Percentiles rank a stretch among this genome's conserved stretches.
These are phyloP conservation scores for Heliconius eleuchia DNA, from an alignment of 1,140 invertebrate species.

Conservation along the genomic window DNA sequence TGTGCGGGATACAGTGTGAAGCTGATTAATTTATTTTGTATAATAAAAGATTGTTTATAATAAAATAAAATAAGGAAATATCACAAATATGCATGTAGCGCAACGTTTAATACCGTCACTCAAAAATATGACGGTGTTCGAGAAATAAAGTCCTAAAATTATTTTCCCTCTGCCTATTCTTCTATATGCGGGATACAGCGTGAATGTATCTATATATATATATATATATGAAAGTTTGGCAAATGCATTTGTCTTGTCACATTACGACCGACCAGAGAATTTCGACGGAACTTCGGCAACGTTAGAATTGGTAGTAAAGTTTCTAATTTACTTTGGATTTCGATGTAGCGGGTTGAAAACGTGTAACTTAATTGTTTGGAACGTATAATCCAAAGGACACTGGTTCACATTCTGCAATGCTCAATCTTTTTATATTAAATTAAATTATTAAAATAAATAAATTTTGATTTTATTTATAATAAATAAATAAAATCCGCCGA, in stretches of 20 bases:
- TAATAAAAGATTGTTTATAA: not conserved
- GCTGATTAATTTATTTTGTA: too few relatives aligned
- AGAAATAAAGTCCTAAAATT: not conserved
- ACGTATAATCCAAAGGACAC: too few relatives aligned
- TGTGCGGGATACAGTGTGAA: too few relatives aligned
- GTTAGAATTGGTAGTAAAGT: not conserved
- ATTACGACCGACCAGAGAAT: constrained; percentile 1
- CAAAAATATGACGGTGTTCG: too few relatives aligned
- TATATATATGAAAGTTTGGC: not conserved
- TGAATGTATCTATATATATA: not conserved
- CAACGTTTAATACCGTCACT: too few relatives aligned
- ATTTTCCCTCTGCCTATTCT: not conserved
- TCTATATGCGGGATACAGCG: not conserved
- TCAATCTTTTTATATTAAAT: too few relatives aligned
- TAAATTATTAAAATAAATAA: too few relatives aligned
- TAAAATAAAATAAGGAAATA: too few relatives aligned
- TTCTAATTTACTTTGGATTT: constrained; percentile 4
- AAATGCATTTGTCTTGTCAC: constrained; percentile 12
- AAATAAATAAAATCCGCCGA: too few relatives aligned
- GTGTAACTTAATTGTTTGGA: not conserved
- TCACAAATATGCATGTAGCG: too few relatives aligned
- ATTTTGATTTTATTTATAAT: too few relatives aligned
- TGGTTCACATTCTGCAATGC: too few relatives aligned
- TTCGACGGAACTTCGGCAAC: not conserved
- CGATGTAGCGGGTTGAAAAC: not conserved